Base-by-base conservation (phyloP, 2,888 invertebrate species). In the Conus canariensis region DNA sequence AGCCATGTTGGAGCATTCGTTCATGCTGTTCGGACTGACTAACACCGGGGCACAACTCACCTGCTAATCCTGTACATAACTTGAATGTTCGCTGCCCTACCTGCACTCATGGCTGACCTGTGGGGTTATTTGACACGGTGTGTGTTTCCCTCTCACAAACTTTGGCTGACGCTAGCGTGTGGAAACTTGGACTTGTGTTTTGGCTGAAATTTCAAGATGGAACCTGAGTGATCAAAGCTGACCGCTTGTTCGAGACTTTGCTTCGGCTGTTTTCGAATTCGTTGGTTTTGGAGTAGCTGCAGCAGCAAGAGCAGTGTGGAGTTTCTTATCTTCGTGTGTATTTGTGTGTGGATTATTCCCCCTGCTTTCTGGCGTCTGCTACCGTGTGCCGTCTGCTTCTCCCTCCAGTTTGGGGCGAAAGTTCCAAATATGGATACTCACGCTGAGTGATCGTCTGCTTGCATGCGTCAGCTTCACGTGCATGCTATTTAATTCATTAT, bases 401-500 rank as follows among this genome's bases (percentile, higher is more conserved):
- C 5, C 16, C 16, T 30, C 30, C 82, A 83, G 58, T 56, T 83
- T 83, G 82, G 82, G 82, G 82, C 58, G 87, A 56, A 74, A 58
- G 70, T 45, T 87, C 87, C 74, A 87, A 87, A 87, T 87, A 87
- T 87, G 87, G 87, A 87, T 87, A 87, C 59, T 25, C 70, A 67
- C n/a, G n/a, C 58, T 60, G 45, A 45, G 87, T 87, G 87, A 87
- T 74, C 74, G 82, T 30, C 67, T 74, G 87, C 74, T 74, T 59
- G 87, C 87, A 87, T 87, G 87, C n/a, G n/a, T 64, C 14, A 70
- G 70, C 87, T 87, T 74, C 25, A n/a, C 12, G 16, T 58, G 82
- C 82, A 83, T 83, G 82, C 58, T 56, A 1, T 58, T 83, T 30
- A 3, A 80, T 30, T 80, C 14, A 6, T 80, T 45, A 2, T 45